These are phyloP conservation scores for Xerus rutilus DNA, from an alignment of 2,797 vertebrate genomes.

Conservation along the genomic window DNA sequence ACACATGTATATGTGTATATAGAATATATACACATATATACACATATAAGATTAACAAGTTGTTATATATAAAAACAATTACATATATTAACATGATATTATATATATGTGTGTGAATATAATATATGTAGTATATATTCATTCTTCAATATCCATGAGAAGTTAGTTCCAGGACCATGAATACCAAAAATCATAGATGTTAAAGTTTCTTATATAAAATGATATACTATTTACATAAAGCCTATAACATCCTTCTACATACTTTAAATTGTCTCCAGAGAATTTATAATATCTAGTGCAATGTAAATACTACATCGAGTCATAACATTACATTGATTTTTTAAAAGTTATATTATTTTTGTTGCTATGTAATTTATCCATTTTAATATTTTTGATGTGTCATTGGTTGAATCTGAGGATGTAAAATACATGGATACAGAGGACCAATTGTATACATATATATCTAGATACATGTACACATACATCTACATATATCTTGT, in stretches of 20 bases:
- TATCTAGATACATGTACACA: background rate
- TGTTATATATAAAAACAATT: background rate
- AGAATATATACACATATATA: too few relatives aligned
- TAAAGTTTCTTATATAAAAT: background rate
- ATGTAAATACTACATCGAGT: background rate
- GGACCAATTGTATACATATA: background rate
- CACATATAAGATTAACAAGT: background rate
- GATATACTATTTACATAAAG: background rate
- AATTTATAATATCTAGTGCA: background rate
- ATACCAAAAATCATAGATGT: background rate
- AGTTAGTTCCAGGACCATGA: background rate
- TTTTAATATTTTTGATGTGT: background rate
- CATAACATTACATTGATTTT: background rate
- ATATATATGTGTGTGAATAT: background rate
- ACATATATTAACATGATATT: background rate
- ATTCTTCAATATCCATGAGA: background rate
- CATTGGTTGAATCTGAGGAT: background rate
- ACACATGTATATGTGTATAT: background rate
- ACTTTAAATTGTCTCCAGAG: too few relatives aligned
- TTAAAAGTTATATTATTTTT: background rate
- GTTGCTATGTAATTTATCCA: background rate
- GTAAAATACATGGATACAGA: background rate
- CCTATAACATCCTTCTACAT: background rate
- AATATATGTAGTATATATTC: background rate
- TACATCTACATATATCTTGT: background rate